A percentile compares a stretch with the other conserved stretches of the same genome.
Evolutionary conservation across 2,113 vertebrate species (phyloP).

Genomic region (Strix aluco): DNA sequence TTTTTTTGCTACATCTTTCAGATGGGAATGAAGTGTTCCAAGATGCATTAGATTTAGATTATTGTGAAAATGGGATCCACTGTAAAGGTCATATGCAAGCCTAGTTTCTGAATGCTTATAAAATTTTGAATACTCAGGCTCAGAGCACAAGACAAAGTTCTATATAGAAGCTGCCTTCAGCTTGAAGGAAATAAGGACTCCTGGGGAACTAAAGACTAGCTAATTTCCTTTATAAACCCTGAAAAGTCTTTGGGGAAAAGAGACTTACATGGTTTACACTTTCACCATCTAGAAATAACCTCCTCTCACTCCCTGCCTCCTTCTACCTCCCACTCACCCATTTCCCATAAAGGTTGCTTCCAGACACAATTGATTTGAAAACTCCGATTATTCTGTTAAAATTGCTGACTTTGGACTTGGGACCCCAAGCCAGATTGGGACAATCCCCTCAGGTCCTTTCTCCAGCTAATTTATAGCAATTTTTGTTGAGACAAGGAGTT

Average conservation of each 20-base stretch:
- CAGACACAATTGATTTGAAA: constrained; percentile 61
- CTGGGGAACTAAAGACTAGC: background rate
- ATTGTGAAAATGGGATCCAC: background rate
- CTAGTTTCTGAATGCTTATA: background rate
- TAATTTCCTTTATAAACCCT: constrained; percentile 3
- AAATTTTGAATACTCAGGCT: background rate
- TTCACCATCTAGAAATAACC: constrained; percentile 16
- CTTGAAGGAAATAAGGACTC: background rate
- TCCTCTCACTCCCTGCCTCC: background rate
- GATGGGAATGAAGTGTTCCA: background rate
- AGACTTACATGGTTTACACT: background rate
- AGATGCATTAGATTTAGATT: background rate
- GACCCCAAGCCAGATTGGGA: constrained; percentile 16
- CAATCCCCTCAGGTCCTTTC: constrained; percentile 69
- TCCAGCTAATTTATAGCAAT: constrained; percentile 79
- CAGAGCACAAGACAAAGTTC: background rate
- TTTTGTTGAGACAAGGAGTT: constrained; percentile 81
- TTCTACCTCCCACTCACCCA: background rate
- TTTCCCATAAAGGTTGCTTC: constrained; percentile 35
- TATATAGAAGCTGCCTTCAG: background rate
- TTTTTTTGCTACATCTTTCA: background rate
- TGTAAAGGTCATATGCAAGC: background rate
- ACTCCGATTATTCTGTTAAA: constrained; percentile 46
- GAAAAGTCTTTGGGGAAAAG: background rate
- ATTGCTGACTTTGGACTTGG: constrained; percentile 47